Conservation (phyloP, 2,113 vertebrate genomes). For the Caranx melampygus region DNA sequence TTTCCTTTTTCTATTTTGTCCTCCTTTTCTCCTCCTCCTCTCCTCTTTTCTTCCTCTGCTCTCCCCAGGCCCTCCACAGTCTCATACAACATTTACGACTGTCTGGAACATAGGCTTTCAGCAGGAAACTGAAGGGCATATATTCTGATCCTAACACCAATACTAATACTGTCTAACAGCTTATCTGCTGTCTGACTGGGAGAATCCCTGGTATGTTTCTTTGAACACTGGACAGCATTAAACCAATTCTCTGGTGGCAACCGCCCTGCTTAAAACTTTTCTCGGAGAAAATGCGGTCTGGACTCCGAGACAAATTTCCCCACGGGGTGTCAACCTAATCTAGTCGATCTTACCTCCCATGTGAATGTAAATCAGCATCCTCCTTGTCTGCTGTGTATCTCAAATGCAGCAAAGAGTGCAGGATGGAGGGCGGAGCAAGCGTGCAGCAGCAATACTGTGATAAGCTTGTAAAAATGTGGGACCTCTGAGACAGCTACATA, state of each 20-base stretch:
- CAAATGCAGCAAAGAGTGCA: constrained; percentile 15
- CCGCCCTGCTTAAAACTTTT: constrained; percentile 12
- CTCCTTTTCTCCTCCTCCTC: neutral
- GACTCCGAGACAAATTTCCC: constrained; percentile 36
- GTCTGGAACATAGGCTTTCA: constrained; percentile 65
- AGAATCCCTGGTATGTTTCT: constrained; percentile 32
- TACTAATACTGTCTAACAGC: constrained; percentile 38
- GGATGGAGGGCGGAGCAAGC: constrained; percentile 1
- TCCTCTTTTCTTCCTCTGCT: constrained; percentile 1
- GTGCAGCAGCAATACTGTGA: neutral
- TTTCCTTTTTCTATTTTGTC: neutral
- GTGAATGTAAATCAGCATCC: constrained; percentile 39
- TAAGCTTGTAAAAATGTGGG: constrained; percentile 26
- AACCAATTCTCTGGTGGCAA: constrained; percentile 8
- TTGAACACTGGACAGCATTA: constrained; percentile 18
- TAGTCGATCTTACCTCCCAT: constrained; percentile 27
- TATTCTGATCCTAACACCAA: constrained; percentile 45
- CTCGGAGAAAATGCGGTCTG: constrained; percentile 21
- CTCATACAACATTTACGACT: constrained; percentile 75
- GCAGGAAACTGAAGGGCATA: constrained; percentile 59
- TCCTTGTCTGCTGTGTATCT: neutral
- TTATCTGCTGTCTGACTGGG: constrained; percentile 36
- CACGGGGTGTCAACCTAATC: constrained; percentile 22
- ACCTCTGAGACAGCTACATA: constrained; percentile 12
- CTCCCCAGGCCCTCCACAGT: constrained; percentile 35